Percentiles rank a stretch among this genome's conserved stretches.
phyloP scores from a whole-genome alignment of 2,888 invertebrate genomes.

The Nebria salina region DNA sequence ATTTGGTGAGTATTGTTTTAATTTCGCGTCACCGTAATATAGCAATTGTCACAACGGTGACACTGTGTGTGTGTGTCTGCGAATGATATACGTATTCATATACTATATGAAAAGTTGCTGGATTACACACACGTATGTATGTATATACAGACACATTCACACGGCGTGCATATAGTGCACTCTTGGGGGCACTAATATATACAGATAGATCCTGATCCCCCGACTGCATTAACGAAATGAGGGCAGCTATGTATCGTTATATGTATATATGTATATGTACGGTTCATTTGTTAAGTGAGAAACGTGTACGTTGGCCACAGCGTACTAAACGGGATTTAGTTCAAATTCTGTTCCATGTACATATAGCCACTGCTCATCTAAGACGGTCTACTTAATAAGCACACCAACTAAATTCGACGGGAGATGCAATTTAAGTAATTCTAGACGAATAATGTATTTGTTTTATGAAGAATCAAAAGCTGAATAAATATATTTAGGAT shows the following conservation, averaged over 20 bases:
- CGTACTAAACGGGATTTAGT: slow-evolving; percentile 9
- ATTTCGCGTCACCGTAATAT: no score
- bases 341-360: neutral
- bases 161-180: slow-evolving; percentile 13
- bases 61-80: slow-evolving; percentile 3
- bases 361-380: no score
- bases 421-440: no score
- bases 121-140: neutral
- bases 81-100: neutral
- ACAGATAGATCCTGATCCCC: slow-evolving; percentile 12
- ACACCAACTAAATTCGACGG: no score
- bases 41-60: neutral
- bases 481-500: no score
- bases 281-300: slow-evolving; percentile 40
- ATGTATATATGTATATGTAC: neutral
- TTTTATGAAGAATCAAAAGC: no score
- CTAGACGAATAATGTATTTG: no score
- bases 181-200: slow-evolving; percentile 38
- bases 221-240: slow-evolving; percentile 39
- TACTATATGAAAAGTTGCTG: slow-evolving; percentile 2
- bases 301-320: slow-evolving; percentile 15
- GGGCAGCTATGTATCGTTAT: slow-evolving; percentile 11
- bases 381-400: no score
- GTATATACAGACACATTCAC: neutral
- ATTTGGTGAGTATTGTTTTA: no score